Conservation (phyloP, 2,797 vertebrate species). For the Pangasius larnaudii region DNA sequence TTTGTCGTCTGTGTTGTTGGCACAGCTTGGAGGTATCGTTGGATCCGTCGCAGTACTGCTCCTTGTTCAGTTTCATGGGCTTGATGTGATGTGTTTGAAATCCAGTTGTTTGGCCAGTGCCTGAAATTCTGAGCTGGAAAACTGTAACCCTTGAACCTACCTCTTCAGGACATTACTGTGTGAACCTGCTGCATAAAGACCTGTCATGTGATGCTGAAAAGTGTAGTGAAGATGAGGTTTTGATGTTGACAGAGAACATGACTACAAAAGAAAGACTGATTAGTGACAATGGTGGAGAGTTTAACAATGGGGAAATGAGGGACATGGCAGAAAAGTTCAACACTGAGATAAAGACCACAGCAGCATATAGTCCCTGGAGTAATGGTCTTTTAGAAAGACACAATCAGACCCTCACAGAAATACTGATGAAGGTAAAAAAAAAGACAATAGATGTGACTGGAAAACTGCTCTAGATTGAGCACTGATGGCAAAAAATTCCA, state of each 20-base stretch:
- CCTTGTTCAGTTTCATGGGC: too few species aligned
- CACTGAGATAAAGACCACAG: constrained; percentile 39
- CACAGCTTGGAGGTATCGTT: too few species aligned
- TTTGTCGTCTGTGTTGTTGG: too few species aligned
- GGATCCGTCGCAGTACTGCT: too few species aligned
- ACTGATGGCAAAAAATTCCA: neutral
- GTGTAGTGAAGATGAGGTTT: neutral
- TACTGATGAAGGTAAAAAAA: constrained; percentile 35
- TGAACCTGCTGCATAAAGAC: too few species aligned
- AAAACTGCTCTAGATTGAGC: constrained; percentile 38
- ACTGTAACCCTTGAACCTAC: neutral
- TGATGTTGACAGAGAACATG: neutral
- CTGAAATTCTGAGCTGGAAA: too few species aligned
- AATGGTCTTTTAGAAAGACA: constrained; percentile 35
- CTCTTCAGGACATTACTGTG: neutral
- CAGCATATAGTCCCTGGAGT: constrained; percentile 40
- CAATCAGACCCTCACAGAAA: constrained; percentile 39
- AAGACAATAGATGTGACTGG: constrained; percentile 43
- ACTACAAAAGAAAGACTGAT: neutral
- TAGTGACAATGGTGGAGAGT: constrained; percentile 53
- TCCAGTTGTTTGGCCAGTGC: too few species aligned
- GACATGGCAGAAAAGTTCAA: constrained; percentile 51
- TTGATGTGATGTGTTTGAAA: too few species aligned
- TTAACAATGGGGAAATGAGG: constrained; percentile 55
- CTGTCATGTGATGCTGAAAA: neutral